Conservation (phyloP, 2,797 vertebrate genomes). For the Echeneis naucrates region DNA sequence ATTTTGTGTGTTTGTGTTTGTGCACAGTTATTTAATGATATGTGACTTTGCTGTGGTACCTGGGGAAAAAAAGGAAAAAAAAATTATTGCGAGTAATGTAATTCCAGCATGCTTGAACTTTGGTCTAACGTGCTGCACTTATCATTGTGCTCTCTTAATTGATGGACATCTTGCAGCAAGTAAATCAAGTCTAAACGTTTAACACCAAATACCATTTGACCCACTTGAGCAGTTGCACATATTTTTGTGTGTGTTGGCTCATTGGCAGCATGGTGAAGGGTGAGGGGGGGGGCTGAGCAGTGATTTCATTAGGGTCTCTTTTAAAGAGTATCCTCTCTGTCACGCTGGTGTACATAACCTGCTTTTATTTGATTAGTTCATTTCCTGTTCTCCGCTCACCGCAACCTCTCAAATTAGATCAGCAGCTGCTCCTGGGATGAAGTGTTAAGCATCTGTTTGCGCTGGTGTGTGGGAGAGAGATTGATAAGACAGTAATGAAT, state of each 20-base stretch:
- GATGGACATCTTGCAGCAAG: conserved; percentile 13
- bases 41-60: background rate
- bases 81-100: background rate
- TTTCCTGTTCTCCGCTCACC: conserved; percentile 64
- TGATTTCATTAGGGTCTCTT: conserved; percentile 63
- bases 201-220: conserved; percentile 14
- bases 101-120: no score
- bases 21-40: background rate
- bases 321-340: conserved; percentile 31
- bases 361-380: conserved; percentile 64
- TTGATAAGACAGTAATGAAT: background rate
- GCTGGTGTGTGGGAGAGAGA: background rate
- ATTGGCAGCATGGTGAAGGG: conserved; percentile 63
- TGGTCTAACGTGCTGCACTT: no score
- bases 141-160: background rate
- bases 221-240: conserved; percentile 2
- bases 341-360: conserved; percentile 48
- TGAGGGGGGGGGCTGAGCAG: conserved; percentile 23
- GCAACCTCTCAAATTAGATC: conserved; percentile 56
- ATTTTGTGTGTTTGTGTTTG: no score
- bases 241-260: conserved; percentile 12
- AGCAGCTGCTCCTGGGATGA: conserved; percentile 27
- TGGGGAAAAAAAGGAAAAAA: background rate
- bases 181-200: conserved; percentile 32
- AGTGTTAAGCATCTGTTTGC: background rate